Conservation (phyloP, 2,113 vertebrate species). For the Syngnathus typhle region DNA sequence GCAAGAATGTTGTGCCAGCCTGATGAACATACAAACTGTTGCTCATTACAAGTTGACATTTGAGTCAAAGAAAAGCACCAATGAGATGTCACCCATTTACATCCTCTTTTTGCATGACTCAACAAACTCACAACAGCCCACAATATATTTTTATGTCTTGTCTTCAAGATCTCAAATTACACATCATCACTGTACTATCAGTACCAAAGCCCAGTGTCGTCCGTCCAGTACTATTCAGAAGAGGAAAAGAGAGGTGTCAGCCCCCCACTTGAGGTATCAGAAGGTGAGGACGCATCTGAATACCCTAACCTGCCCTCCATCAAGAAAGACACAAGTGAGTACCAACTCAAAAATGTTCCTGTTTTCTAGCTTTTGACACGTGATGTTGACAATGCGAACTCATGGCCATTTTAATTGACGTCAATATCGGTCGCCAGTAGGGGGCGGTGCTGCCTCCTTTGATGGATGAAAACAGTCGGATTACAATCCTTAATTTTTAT, state of each 20-base stretch:
- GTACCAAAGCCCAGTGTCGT: constrained; percentile 40
- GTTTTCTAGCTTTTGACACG: too few relatives aligned
- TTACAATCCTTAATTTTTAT: too few relatives aligned
- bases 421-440: too few relatives aligned
- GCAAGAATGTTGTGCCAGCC: background rate
- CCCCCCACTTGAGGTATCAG: constrained; percentile 57
- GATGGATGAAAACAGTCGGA: too few relatives aligned
- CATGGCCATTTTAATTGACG: too few relatives aligned
- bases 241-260: constrained; percentile 53
- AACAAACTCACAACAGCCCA: constrained; percentile 16
- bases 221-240: constrained; percentile 49
- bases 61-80: background rate
- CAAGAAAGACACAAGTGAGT: constrained; percentile 53
- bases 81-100: constrained; percentile 15
- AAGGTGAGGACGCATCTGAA: constrained; percentile 57
- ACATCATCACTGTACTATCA: constrained; percentile 49
- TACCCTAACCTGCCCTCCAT: constrained; percentile 34
- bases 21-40: background rate
- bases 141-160: constrained; percentile 16
- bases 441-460: too few relatives aligned
- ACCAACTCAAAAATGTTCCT: background rate
- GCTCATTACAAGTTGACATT: background rate
- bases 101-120: constrained; percentile 50
- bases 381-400: too few relatives aligned
- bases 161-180: constrained; percentile 55